These are phyloP conservation scores for Amphimedon queenslandica DNA, from an alignment of 37 sponge, comb jelly and placozoan species.

Conservation along the genomic window DNA sequence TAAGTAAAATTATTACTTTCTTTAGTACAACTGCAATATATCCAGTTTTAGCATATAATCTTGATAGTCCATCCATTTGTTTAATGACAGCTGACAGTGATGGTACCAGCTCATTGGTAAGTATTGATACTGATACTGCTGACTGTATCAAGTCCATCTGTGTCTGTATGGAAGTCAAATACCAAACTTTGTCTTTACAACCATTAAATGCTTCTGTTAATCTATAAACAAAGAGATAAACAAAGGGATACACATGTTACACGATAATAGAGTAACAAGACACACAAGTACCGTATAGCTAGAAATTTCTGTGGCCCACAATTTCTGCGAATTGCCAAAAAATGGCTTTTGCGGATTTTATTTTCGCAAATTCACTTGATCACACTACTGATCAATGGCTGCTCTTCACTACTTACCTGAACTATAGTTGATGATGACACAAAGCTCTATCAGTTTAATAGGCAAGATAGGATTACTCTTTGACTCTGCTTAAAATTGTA, in stretches of 20 bases:
- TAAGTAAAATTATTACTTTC: constrained; percentile 47
- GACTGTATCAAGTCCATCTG: constrained; percentile 69
- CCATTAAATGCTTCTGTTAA: constrained; percentile 84
- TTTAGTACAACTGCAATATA: constrained; percentile 76
- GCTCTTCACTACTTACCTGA: no score
- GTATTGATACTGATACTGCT: constrained; percentile 1
- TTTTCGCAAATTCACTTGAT: no score
- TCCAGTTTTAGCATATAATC: constrained; percentile 74
- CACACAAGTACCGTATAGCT: neutral
- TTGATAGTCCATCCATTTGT: constrained; percentile 70
- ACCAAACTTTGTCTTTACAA: constrained; percentile 76
- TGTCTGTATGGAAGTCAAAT: constrained; percentile 57
- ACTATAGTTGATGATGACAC: no score
- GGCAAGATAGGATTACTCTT: no score
- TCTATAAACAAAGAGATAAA: constrained; percentile 17
- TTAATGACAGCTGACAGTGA: constrained; percentile 17
- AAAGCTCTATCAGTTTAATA: no score
- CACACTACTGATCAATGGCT: no score
- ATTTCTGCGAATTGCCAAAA: neutral
- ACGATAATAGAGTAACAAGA: neutral
- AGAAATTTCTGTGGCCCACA: neutral
- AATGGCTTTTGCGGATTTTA: no score
- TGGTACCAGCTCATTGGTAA: constrained; percentile 33
- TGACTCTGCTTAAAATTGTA: no score
- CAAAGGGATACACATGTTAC: neutral